Percentiles rank a stretch among this genome's conserved stretches.
phyloP scores from a whole-genome alignment of 2,797 vertebrate genomes.

The Trachurus trachurus region DNA sequence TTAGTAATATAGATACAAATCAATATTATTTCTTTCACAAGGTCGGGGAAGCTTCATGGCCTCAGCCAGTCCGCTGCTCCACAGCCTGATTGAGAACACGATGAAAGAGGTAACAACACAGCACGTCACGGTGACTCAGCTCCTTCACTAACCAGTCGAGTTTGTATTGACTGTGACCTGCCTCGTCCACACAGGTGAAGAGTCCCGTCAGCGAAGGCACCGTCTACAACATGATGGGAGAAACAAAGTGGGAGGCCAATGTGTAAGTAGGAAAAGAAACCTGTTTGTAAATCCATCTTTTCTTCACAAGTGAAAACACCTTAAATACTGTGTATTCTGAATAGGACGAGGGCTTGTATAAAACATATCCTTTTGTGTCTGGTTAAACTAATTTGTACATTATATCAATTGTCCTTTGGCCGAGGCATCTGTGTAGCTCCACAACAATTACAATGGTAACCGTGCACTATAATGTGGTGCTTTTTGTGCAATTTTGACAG shows the following conservation, averaged over 20 bases:
- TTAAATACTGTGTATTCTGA: background rate
- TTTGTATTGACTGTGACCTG: background rate
- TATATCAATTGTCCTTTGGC: too few species aligned
- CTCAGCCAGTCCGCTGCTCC: conserved; percentile 92
- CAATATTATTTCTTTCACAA: conserved; percentile 56
- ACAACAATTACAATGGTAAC: too few species aligned
- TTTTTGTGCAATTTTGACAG: too few species aligned
- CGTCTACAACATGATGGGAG: conserved; percentile 36
- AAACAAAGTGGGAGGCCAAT: conserved; percentile 19
- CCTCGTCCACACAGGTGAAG: conserved; percentile 66
- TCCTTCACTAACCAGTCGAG: background rate
- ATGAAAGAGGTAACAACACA: conserved; percentile 85
- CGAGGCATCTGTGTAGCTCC: too few species aligned
- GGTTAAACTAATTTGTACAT: too few species aligned
- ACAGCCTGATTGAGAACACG: conserved; percentile 84
- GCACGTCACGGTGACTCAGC: accelerated
- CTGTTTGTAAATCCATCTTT: background rate
- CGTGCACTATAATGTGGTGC: too few species aligned
- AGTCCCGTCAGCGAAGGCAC: conserved; percentile 36
- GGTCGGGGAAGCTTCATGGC: conserved; percentile 84
- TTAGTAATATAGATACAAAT: too few species aligned
- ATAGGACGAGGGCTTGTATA: too few species aligned
- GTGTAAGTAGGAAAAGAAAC: conserved; percentile 72
- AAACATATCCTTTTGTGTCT: too few species aligned
- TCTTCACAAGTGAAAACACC: too few species aligned